Base-by-base conservation (phyloP, 2,888 invertebrate species). In the Parnassius glacialis region DNA sequence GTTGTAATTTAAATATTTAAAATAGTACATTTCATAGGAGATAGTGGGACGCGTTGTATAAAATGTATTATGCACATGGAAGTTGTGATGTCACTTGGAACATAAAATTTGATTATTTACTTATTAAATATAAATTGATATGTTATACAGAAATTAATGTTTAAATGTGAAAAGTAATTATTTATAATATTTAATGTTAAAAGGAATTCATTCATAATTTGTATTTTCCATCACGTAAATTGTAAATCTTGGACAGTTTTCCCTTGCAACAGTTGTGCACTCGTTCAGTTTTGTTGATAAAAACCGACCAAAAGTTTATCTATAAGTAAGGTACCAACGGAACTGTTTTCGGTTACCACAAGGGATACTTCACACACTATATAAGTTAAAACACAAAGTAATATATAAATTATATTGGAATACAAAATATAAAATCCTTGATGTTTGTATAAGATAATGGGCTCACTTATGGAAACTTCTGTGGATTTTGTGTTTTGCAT, bases 41-140 rank as follows among this genome's bases (percentile, higher is more conserved):
- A 13, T 11, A 48, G 9, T 13, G 48, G 13, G 1, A 34, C 34
- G 34, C 34, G 7, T 48, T 54, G 42, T 34, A 34, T 7, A 34
- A 34, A 34, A 34, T 34, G 7, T 34, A 13, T 57, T 52, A 57
- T 56, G 52, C 62, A 72, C 64, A 57, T 60, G 64, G 69, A 69
- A 45, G 67, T 68, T 71, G 81, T 86, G 85, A 86, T 83, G 87
- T 85, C 87, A 84, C 81, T 81, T 75, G 73, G 73, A 76, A 82
- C 72, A 11, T 65, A 66, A 57, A 58, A 60, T 41, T 52, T 11
- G n/a, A 52, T 78, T 80, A 83, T 75, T 75, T 74, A 25, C 25
- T 25, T 48, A 72, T 75, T 71, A 72, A 67, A 68, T 74, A 12
- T 53, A 77, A 77, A 74, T 71, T 78, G 68, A 71, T 68, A 72